Percentiles rank a stretch among this genome's conserved stretches.
Conservation (phyloP, 2,888 invertebrate genomes). For the Pseudococcus longispinus region DNA sequence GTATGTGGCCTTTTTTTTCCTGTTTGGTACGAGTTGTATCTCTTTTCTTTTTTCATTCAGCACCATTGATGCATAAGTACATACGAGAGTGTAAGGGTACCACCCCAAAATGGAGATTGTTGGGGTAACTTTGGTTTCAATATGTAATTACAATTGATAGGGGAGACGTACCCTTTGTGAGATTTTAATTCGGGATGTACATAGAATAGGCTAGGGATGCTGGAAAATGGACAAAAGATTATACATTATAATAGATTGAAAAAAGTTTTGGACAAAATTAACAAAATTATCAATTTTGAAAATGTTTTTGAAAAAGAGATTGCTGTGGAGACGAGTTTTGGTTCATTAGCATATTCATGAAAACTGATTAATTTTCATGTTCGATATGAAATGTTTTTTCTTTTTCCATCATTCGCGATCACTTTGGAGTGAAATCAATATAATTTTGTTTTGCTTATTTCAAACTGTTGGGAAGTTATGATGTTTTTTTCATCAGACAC, state of each 20-base stretch:
- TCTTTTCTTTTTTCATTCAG: too few relatives aligned
- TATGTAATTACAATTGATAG: background rate
- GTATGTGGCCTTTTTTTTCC: background rate
- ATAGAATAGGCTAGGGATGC: background rate
- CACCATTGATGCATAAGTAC: background rate
- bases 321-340: background rate
- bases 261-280: background rate
- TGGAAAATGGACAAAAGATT: background rate
- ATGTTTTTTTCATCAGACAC: too few relatives aligned
- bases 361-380: background rate
- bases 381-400: background rate
- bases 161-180: background rate
- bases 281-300: background rate
- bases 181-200: background rate
- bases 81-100: background rate
- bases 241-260: background rate
- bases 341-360: background rate
- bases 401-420: background rate
- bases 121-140: background rate
- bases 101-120: constrained; percentile 11
- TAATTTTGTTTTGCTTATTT: background rate
- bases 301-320: background rate
- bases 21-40: too few relatives aligned
- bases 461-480: too few relatives aligned
- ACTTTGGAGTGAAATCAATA: background rate